Percentiles rank a stretch among this genome's conserved stretches.
Conservation (phyloP, 2,888 invertebrate genomes). For the Caenorhabditis sinica region DNA sequence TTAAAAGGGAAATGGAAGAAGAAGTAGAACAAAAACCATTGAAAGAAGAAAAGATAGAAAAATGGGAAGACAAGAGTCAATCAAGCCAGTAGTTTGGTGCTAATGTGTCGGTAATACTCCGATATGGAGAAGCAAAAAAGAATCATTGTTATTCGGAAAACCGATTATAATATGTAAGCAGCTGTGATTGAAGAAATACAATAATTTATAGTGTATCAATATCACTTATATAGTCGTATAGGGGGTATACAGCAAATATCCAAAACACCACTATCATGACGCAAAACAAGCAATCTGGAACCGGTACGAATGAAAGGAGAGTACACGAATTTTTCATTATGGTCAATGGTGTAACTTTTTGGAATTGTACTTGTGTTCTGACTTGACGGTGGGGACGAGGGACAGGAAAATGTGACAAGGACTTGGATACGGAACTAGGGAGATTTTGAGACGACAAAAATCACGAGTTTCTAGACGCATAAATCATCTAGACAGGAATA, state of each 20-base stretch:
- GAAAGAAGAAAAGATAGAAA: conserved; percentile 17
- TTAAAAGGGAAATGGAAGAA: not conserved
- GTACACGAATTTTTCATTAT: not conserved
- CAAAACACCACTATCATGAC: conserved; percentile 30
- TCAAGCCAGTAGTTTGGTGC: conserved; percentile 51
- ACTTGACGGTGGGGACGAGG: too few relatives aligned
- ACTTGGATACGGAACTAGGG: not conserved
- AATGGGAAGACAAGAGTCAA: conserved; percentile 35
- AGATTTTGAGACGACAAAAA: not conserved
- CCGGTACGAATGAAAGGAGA: not conserved
- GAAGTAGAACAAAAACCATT: too few relatives aligned
- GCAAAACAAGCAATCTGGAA: conserved; percentile 15
- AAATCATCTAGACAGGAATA: not conserved
- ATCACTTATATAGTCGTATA: not conserved
- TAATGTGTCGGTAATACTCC: conserved; percentile 39
- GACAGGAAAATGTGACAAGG: too few relatives aligned
- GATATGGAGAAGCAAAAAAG: conserved; percentile 7
- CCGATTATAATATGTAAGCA: conserved; percentile 2
- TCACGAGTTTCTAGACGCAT: too few relatives aligned
- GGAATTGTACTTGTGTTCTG: conserved; percentile 1
- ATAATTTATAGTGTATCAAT: conserved; percentile 36
- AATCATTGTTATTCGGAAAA: conserved; percentile 24
- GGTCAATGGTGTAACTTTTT: conserved; percentile 24
- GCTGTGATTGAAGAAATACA: conserved; percentile 19
- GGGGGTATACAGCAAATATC: conserved; percentile 1